phyloP scores from a whole-genome alignment of 1,140 invertebrate genomes.

The Drosophila rhopaloa region DNA sequence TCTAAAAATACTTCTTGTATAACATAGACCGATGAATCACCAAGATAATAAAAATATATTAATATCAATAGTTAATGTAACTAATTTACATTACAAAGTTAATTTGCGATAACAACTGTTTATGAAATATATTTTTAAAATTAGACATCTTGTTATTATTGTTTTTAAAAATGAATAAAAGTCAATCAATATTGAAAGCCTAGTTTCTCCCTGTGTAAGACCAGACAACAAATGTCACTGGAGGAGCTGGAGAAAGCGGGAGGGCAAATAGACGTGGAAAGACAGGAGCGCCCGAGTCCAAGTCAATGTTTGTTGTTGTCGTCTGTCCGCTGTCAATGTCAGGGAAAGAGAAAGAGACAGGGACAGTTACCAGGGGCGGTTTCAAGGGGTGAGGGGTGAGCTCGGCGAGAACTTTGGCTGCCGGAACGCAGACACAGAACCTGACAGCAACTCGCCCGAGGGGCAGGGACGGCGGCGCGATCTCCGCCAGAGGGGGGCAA shows the following conservation, averaged over 20 bases:
- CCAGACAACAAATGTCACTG: conserved; percentile 15
- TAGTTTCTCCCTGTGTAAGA: conserved; percentile 12
- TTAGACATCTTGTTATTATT: too few species aligned
- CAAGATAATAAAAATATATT: too few species aligned
- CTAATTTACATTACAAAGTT: too few species aligned
- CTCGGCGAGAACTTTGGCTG: conserved; percentile 7
- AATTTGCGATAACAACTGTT: too few species aligned
- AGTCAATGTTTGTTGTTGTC: conserved; percentile 44
- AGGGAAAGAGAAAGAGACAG: conserved; percentile 6
- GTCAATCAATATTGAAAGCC: too few species aligned
- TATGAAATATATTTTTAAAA: too few species aligned
- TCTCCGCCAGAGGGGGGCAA: conserved; percentile 14
- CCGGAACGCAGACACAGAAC: conserved; percentile 35
- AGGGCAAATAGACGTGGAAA: conserved; percentile 9
- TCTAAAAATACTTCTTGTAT: too few species aligned
- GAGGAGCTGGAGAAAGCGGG: conserved; percentile 28
- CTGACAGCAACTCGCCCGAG: conserved; percentile 14
- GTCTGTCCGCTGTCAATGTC: conserved; percentile 50
- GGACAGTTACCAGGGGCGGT: neutral
- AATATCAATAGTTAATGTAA: too few species aligned
- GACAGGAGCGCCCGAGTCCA: conserved; percentile 56
- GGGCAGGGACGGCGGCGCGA: neutral
- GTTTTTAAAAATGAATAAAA: too few species aligned
- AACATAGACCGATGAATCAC: too few species aligned
- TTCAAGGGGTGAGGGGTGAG: neutral